A percentile compares a stretch with the other conserved stretches of the same genome.
phyloP scores from a whole-genome alignment of 2,888 invertebrate species.

The Lypha dubia region DNA sequence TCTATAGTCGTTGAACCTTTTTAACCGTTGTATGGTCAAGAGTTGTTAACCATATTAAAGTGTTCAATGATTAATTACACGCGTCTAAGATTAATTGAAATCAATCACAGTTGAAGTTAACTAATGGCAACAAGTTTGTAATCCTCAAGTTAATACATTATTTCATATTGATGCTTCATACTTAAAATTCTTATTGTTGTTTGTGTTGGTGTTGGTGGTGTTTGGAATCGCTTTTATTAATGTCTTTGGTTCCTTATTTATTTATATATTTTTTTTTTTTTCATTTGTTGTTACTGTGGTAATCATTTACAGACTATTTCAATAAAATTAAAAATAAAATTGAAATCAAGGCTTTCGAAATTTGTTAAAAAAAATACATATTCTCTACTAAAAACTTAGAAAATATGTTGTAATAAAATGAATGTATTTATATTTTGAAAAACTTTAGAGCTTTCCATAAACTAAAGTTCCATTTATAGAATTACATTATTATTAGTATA shows the following conservation, averaged over 20 bases:
- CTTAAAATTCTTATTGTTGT: conserved; percentile 42
- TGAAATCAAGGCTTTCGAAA: conserved; percentile 64
- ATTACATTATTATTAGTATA: neutral
- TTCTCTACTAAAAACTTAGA: neutral
- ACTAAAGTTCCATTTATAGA: no score
- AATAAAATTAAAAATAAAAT: conserved; percentile 51
- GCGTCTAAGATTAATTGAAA: conserved; percentile 84
- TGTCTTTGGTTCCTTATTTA: conserved; percentile 16
- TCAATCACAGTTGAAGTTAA: conserved; percentile 84
- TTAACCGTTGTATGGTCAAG: conserved; percentile 82
- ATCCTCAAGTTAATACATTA: conserved; percentile 74
- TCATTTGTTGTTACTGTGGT: conserved; percentile 21
- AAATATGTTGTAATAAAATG: neutral
- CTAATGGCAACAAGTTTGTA: conserved; percentile 83
- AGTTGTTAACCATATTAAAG: conserved; percentile 84
- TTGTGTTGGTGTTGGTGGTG: conserved; percentile 26
- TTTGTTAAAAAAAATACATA: conserved; percentile 61
- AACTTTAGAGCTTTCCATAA: no score
- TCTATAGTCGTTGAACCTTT: conserved; percentile 79
- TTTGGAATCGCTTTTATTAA: conserved; percentile 29
- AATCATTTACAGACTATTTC: conserved; percentile 52
- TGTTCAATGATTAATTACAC: conserved; percentile 84
- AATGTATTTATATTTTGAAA: neutral
- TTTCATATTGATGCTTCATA: conserved; percentile 65
- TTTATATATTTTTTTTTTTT: neutral